Evolutionary conservation across 2,113 vertebrate genomes (phyloP), one percentile per base, ranked within the genome.

Genomic region (Etia nguti): DNA sequence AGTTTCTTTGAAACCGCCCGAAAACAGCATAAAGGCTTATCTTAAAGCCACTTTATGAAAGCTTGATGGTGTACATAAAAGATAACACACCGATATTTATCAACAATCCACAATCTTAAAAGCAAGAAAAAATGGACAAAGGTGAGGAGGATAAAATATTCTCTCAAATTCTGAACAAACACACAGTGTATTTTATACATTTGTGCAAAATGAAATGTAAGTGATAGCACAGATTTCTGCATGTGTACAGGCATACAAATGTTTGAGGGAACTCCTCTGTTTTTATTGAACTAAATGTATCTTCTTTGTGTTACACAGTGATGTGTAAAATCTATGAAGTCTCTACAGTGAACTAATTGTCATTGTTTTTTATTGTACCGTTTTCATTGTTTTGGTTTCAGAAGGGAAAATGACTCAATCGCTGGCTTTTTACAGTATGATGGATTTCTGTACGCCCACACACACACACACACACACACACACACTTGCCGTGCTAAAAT

Each of bases 371-470:
- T 29, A 82, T 86, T n/a, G 26, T 77, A 80, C 55, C 10, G 6
- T 80, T 82, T 84, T 68, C 73, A 85, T 83, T 86, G 82, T 85
- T 89, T 83, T 79, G 62, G 36, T 77, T 55, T 90, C 22, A 84
- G 38, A 85, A 75, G 26, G 4, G 81, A 83, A 89, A 92, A 88
- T 59, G 18, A 87, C 56, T 85, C 83, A 75, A 85, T 93, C 16
- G 18, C 34, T 22, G 55, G 60, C 38, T 62, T 89, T 89, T 83
- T 52, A 73, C 57, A 55, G 36, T 55, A 50, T 90, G 86, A 85
- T 89, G 62, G 83, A 92, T 89, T 84, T 84, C 82, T 80, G 36
- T 79, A 68, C 11, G 9, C 80, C 18, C 87, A 57, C 75, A 82
- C 52, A 83, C 75, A 31, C 79, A 46, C 80, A 22, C 79, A 52